Evolutionary conservation across 2,113 vertebrate genomes (phyloP).

Genomic region (Crotophaga sulcirostris): DNA sequence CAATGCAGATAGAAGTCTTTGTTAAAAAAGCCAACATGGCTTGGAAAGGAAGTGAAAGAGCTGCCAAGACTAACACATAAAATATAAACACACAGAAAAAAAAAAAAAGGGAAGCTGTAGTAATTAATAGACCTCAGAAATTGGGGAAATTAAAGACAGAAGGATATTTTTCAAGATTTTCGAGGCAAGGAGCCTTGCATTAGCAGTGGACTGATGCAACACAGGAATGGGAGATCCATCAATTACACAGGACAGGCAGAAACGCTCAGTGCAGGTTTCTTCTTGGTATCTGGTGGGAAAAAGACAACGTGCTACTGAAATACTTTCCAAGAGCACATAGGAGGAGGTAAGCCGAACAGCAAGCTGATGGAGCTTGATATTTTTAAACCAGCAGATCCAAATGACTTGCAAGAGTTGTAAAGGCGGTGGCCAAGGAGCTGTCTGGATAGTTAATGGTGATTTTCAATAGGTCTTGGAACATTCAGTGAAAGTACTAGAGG

Average conservation of each 20-base stretch:
- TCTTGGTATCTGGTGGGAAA: neutral
- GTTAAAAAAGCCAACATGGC: neutral
- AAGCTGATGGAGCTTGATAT: neutral
- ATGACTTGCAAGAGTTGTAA: neutral
- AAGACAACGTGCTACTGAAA: neutral
- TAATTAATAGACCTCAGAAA: neutral
- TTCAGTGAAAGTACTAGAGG: neutral
- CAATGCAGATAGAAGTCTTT: neutral
- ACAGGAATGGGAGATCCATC: neutral
- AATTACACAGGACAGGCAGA: neutral
- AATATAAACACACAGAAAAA: neutral
- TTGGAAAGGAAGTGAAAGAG: constrained; percentile 2
- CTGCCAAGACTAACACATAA: neutral
- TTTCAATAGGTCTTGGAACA: neutral
- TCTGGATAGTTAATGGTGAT: neutral
- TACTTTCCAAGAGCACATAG: neutral
- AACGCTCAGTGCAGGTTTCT: neutral
- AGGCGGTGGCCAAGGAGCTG: constrained; percentile 1
- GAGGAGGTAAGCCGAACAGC: neutral
- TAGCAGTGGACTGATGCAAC: neutral
- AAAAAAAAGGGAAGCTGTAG: neutral
- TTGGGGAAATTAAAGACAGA: neutral
- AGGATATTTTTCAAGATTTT: neutral
- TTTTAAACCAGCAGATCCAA: neutral
- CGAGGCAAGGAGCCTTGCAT: neutral